Conservation (phyloP, 2,113 vertebrate species). For the Callipepla squamata region DNA sequence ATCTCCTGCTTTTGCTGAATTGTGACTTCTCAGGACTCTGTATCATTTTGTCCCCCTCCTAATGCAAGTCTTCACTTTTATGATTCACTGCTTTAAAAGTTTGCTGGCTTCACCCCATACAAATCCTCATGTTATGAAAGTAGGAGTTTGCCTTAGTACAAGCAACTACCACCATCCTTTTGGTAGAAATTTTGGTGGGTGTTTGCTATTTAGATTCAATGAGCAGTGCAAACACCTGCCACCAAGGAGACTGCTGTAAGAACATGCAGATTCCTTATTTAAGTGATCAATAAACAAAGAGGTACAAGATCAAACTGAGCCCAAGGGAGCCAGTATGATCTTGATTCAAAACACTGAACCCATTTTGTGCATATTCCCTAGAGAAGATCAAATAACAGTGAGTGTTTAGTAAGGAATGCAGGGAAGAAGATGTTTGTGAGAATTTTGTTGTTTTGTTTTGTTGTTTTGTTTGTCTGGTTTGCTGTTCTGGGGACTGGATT, state of each 20-base stretch:
- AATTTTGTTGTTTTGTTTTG: neutral
- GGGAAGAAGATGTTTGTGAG: neutral
- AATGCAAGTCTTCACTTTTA: neutral
- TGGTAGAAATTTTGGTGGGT: neutral
- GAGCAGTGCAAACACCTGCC: neutral
- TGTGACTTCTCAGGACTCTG: neutral
- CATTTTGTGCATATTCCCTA: neutral
- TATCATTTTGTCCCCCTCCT: neutral
- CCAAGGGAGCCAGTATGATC: rapidly evolving
- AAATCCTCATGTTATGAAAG: neutral
- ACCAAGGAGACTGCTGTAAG: neutral
- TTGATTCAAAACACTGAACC: neutral
- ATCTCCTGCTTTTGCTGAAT: neutral
- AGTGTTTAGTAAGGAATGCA: neutral
- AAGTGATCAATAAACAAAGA: neutral
- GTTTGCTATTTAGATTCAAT: neutral
- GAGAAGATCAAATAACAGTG: neutral
- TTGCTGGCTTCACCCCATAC: neutral
- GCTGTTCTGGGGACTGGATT: neutral
- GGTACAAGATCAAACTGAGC: neutral
- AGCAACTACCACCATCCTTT: neutral
- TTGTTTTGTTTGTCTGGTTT: neutral
- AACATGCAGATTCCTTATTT: neutral
- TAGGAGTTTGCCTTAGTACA: neutral
- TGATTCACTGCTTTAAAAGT: neutral